Conservation (phyloP, 2,797 vertebrate genomes). For the Tadarida brasiliensis region DNA sequence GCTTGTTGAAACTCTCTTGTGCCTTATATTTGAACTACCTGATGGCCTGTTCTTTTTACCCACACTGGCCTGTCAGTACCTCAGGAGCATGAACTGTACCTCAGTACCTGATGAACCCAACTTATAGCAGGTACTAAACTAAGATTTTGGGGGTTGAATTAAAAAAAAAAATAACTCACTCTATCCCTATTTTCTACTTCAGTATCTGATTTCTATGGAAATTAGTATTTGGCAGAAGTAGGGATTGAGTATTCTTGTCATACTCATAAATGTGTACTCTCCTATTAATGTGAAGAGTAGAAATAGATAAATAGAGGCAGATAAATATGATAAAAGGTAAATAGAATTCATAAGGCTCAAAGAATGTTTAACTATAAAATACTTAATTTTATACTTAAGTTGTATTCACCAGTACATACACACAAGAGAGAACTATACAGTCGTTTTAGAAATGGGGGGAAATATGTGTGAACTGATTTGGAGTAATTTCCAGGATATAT, state of each 20-base stretch:
- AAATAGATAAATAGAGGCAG: neutral
- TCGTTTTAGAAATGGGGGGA: neutral
- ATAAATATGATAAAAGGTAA: neutral
- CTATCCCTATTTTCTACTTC: neutral
- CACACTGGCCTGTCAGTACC: neutral
- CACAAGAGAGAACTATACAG: neutral
- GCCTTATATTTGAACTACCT: neutral
- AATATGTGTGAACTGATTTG: neutral
- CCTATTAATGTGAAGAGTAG: neutral
- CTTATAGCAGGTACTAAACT: neutral
- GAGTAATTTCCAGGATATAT: conserved; percentile 1
- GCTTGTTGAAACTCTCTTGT: neutral
- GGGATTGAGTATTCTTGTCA: neutral
- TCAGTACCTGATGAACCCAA: conserved; percentile 2
- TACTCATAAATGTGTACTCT: neutral
- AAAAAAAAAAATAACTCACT: neutral
- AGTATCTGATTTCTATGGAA: neutral
- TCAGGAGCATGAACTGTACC: neutral
- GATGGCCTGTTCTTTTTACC: neutral
- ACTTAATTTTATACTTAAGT: conserved; percentile 21
- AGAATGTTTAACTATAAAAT: neutral
- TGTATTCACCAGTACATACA: neutral
- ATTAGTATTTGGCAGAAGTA: neutral
- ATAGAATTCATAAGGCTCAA: neutral
- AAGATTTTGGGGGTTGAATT: neutral